Percentiles rank a stretch among this genome's conserved stretches.
Conservation (phyloP, 2,797 vertebrate genomes). For the Aeoliscus strigatus region DNA sequence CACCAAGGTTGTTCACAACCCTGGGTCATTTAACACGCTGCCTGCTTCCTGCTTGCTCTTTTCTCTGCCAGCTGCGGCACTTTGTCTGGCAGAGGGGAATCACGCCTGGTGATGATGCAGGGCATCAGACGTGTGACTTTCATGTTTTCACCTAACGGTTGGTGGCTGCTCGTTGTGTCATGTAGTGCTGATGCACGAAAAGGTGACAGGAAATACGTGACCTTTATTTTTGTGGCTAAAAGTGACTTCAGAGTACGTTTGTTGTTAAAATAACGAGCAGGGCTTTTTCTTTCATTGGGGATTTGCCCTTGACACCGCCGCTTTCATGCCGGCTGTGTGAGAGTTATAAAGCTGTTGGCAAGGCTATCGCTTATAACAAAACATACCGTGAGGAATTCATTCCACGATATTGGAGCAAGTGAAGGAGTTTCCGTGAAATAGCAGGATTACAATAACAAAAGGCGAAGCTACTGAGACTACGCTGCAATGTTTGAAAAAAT, state of each 20-base stretch:
- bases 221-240: slow-evolving; percentile 31
- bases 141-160: slow-evolving; percentile 52
- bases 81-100: slow-evolving; percentile 65
- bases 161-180: slow-evolving; percentile 55
- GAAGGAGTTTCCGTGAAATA: slow-evolving; percentile 28
- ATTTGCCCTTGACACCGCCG: slow-evolving; percentile 58
- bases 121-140: slow-evolving; percentile 64
- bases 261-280: slow-evolving; percentile 38
- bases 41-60: slow-evolving; percentile 73
- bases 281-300: slow-evolving; percentile 51
- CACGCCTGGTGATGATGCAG: slow-evolving; percentile 43
- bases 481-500: slow-evolving; percentile 19
- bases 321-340: slow-evolving; percentile 42
- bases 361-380: slow-evolving; percentile 44
- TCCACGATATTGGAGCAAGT: slow-evolving; percentile 33
- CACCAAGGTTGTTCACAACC: slow-evolving; percentile 77
- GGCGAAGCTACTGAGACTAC: slow-evolving; percentile 12
- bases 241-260: slow-evolving; percentile 47
- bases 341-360: slow-evolving; percentile 48
- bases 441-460: slow-evolving; percentile 26
- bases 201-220: slow-evolving; percentile 19
- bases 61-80: slow-evolving; percentile 79
- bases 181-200: slow-evolving; percentile 25
- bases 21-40: slow-evolving; percentile 73
- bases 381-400: slow-evolving; percentile 27